Base-by-base conservation (phyloP, 2,888 invertebrate genomes). In the Busseola fusca region DNA sequence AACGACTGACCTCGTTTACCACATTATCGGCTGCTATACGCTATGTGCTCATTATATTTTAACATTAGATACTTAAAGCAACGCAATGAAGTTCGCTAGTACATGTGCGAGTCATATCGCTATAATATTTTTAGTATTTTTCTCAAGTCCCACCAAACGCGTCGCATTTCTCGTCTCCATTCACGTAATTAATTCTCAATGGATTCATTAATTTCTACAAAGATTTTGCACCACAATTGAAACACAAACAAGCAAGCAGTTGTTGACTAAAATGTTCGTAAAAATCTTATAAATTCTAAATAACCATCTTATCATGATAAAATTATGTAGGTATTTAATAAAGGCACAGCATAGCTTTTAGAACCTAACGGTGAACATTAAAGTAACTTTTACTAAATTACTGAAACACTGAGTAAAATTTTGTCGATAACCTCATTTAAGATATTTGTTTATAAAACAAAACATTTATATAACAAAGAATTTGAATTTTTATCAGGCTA, bases 1-100 rank as follows among this genome's bases (percentile, higher is more conserved):
- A 94, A 94, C 91, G 87, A 86, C 90, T 94, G 95, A 93, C 95
- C 95, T 95, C 95, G 94, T 94, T 95, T 93, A 92, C 92, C 87
- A 90, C 90, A 94, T 93, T 95, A 95, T 95, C 94, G 91, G 86
- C 90, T 90, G 87, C 89, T 92, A 92, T 92, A 91, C 65, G 87
- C 88, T 81, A 83, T 81, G 90, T 91, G 87, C 90, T 92, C 90
- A 93, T 94, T 94, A 92, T 89, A 89, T 90, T 92, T 90, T 88
- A 91, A 89, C 89, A 91, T 91, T 90, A 90, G 68, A 84, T 66
- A 50, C 72, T 74, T 72, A 69, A 73, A 79, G 64, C 60, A 45
- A 71, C 45, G 58, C 52, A 70, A 59, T 88, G 87, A 89, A 86
- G 84, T 87, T 87, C 86, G 25, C 50, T 25, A 9, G 27, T 73